Evolutionary conservation across 2,888 invertebrate genomes (phyloP).

Genomic region (Stratiomys singularior): DNA sequence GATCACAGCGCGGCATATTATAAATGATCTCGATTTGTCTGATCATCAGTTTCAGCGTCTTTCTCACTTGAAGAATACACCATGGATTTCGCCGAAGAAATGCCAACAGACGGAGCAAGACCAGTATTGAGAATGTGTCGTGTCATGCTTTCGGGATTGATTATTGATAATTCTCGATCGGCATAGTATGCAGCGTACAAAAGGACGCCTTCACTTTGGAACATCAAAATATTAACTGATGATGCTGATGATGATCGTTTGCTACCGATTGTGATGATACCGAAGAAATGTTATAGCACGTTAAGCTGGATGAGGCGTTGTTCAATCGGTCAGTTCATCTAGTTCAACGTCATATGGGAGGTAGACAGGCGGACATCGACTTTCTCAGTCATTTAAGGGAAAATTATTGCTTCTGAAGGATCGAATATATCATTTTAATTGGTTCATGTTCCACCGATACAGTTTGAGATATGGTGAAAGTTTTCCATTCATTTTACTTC

Average conservation of each 20-base stretch:
- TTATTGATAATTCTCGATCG: constrained; percentile 44
- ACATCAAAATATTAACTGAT: constrained; percentile 34
- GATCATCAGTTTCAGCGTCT: constrained; percentile 41
- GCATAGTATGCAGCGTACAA: constrained; percentile 31
- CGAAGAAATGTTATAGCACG: not conserved
- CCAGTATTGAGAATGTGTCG: constrained; percentile 30
- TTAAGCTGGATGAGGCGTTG: not conserved
- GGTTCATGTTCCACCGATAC: constrained; percentile 35
- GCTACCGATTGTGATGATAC: constrained; percentile 46
- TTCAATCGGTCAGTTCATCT: not conserved
- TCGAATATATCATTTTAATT: constrained; percentile 42
- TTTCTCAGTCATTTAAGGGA: constrained; percentile 27
- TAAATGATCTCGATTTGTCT: constrained; percentile 49
- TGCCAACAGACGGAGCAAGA: constrained; percentile 26
- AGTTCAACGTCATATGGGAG: not conserved
- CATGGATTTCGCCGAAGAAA: constrained; percentile 48
- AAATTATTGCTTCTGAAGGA: constrained; percentile 17
- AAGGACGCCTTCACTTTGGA: constrained; percentile 32
- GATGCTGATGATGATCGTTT: constrained; percentile 47
- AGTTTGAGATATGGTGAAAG: constrained; percentile 14
- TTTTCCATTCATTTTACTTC: no score
- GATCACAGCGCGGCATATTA: constrained; percentile 47
- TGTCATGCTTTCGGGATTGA: constrained; percentile 30
- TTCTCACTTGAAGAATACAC: constrained; percentile 5
- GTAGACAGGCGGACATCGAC: constrained; percentile 34